Percentiles rank a stretch among this genome's conserved stretches.
Evolutionary conservation across 2,797 vertebrate genomes (phyloP).

Genomic region (Danio choprae): DNA sequence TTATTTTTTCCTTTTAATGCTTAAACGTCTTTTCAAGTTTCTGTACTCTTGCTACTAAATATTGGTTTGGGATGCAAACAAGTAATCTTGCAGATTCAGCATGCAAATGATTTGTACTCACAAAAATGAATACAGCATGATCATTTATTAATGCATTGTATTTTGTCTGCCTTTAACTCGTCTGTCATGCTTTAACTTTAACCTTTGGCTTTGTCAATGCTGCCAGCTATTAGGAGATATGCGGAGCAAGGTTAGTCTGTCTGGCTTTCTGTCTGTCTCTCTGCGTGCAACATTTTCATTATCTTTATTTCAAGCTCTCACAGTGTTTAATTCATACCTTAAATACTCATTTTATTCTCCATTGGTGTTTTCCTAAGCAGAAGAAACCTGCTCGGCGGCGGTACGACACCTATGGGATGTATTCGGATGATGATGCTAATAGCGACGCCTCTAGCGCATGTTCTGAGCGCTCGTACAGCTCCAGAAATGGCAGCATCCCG

Average conservation of each 20-base stretch:
- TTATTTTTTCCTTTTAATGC: too few species aligned
- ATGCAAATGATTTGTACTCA: background rate
- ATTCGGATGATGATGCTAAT: conserved; percentile 96
- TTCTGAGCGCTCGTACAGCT: conserved; percentile 95
- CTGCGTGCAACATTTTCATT: background rate
- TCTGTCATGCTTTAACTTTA: conserved; percentile 63
- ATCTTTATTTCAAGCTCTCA: background rate
- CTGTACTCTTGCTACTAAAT: too few species aligned
- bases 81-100: background rate
- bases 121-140: background rate
- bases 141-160: background rate
- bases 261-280: conserved; percentile 44
- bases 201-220: conserved; percentile 80
- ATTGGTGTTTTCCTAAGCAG: conserved; percentile 66
- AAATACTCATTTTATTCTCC: conserved; percentile 30
- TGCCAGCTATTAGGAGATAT: conserved; percentile 99
- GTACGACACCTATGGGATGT: conserved; percentile 93
- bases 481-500: conserved; percentile 92
- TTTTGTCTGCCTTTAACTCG: conserved; percentile 68
- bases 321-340: background rate
- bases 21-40: too few species aligned
- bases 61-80: too few species aligned
- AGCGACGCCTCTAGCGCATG: conserved; percentile 96
- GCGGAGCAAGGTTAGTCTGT: conserved; percentile 91
- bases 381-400: conserved; percentile 93